Conservation (phyloP, 92 coral and sea anemone genomes). For the Porites rus region DNA sequence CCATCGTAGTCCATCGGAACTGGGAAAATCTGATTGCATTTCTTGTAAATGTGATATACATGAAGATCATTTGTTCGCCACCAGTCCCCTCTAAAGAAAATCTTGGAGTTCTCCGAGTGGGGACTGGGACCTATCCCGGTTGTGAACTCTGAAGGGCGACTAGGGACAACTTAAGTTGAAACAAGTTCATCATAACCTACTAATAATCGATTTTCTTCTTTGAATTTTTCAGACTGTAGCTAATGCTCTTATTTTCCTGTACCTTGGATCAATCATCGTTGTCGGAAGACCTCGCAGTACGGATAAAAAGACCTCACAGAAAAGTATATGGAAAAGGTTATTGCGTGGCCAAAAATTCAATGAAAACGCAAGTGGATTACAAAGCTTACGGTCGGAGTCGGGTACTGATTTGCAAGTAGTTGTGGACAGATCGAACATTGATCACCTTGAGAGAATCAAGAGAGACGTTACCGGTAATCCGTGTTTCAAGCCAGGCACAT, state of each 20-base stretch:
- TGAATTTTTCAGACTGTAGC: background rate
- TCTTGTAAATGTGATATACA: no score
- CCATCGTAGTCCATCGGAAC: no score
- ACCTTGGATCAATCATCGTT: constrained; percentile 1
- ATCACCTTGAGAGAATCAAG: constrained; percentile 14
- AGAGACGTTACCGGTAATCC: constrained; percentile 4
- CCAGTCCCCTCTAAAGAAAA: no score
- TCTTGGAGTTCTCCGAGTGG: no score
- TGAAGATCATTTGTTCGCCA: no score
- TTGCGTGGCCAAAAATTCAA: background rate
- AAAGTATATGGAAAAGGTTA: background rate
- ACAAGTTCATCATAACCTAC: background rate
- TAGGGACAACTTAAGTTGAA: no score
- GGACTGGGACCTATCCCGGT: no score
- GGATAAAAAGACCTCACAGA: background rate
- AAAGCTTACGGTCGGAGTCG: background rate
- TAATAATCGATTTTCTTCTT: background rate
- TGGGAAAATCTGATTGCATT: no score
- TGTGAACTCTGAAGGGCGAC: no score
- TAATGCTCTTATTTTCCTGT: background rate
- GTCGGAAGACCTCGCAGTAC: constrained; percentile 7
- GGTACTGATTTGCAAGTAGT: background rate
- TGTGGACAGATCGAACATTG: background rate
- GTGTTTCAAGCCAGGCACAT: background rate
- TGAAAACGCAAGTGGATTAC: background rate